These are phyloP conservation scores for Rhorus exstirpatorius DNA, from an alignment of 2,888 invertebrate species.

Conservation along the genomic window DNA sequence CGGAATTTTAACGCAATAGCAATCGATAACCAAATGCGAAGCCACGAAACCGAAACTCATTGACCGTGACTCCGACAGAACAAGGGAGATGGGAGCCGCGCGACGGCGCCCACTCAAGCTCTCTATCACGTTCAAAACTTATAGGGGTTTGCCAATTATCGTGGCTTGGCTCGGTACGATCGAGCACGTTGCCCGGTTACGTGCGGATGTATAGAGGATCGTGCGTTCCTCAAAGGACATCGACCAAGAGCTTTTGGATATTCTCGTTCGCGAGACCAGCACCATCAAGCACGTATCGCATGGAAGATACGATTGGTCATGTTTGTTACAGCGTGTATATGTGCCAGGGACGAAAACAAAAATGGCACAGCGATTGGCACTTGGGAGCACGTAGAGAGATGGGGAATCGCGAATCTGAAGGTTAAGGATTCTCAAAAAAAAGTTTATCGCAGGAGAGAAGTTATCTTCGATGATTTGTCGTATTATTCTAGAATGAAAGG, in stretches of 20 bases:
- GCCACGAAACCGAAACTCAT: constrained; percentile 46
- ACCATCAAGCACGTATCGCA: constrained; percentile 39
- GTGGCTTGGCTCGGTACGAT: constrained; percentile 41
- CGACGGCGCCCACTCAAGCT: too few relatives aligned
- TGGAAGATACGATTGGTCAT: constrained; percentile 11
- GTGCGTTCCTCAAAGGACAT: constrained; percentile 51
- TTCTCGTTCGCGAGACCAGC: constrained; percentile 16
- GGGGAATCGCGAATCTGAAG: too few relatives aligned
- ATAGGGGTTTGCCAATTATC: constrained; percentile 57
- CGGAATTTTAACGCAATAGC: background rate
- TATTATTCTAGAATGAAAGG: too few relatives aligned
- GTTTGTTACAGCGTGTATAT: background rate
- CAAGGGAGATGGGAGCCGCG: background rate
- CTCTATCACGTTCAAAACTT: constrained; percentile 51
- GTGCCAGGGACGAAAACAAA: background rate
- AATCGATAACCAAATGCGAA: constrained; percentile 33
- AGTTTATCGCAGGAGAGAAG: too few relatives aligned
- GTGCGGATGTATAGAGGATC: constrained; percentile 36
- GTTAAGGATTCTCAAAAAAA: too few relatives aligned
- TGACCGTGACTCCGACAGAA: too few relatives aligned
- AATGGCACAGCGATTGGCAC: constrained; percentile 39
- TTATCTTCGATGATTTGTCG: too few relatives aligned
- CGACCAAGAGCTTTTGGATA: constrained; percentile 39
- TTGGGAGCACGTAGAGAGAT: background rate
- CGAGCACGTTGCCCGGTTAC: constrained; percentile 46